These are phyloP conservation scores for Nyleta sp. DNA, from an alignment of 2,888 invertebrate species.

Conservation along the genomic window DNA sequence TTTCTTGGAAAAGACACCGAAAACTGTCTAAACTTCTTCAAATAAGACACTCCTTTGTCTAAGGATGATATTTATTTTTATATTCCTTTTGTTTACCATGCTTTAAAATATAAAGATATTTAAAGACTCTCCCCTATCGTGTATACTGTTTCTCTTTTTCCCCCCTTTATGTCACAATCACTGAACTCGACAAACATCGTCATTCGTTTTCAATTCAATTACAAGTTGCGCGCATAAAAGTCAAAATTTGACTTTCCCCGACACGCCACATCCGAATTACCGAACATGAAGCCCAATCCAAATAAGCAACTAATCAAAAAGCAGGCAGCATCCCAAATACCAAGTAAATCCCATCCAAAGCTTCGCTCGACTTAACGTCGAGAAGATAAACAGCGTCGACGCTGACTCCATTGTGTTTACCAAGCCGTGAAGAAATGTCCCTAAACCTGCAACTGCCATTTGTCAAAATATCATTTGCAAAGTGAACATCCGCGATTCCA, in stretches of 20 bases:
- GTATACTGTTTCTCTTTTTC: no score
- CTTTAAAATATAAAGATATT: no score
- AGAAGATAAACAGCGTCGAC: constrained; percentile 39
- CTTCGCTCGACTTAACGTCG: constrained; percentile 26
- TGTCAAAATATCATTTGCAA: constrained; percentile 60
- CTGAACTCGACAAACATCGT: no score
- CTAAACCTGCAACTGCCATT: constrained; percentile 48
- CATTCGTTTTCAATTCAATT: no score
- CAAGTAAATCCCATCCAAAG: constrained; percentile 32
- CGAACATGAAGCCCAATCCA: neutral
- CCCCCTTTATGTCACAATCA: no score
- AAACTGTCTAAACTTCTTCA: no score
- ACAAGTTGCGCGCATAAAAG: neutral
- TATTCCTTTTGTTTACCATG: no score
- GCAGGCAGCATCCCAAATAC: constrained; percentile 13
- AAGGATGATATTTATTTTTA: no score
- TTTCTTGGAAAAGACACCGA: no score
- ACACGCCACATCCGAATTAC: constrained; percentile 2
- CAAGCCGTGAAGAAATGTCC: constrained; percentile 45
- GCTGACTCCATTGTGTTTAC: constrained; percentile 42
- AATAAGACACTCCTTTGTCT: no score
- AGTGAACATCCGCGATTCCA: constrained; percentile 35
- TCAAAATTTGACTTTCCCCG: neutral
- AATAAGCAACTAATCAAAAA: constrained; percentile 44
- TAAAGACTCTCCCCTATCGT: no score